phyloP scores from a whole-genome alignment of 2,113 vertebrate species.

The Notothenia rossii region DNA sequence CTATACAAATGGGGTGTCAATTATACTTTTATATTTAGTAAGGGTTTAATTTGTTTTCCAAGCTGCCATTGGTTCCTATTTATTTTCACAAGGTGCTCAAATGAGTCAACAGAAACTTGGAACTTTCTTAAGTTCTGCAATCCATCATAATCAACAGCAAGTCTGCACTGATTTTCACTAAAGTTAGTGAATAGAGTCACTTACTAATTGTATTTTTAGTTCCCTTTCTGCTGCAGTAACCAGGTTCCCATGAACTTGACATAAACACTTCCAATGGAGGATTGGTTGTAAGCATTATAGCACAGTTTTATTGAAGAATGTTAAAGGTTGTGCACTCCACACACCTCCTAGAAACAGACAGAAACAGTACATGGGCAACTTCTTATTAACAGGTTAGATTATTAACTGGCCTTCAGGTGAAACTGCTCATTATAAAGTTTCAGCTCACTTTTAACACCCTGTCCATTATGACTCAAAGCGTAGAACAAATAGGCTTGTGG shows the following conservation, averaged over 20 bases:
- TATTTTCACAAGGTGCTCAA: no score
- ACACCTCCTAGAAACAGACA: slow-evolving; percentile 21
- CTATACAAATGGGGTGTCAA: no score
- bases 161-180: no score
- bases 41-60: no score
- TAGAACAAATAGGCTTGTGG: slow-evolving; percentile 43
- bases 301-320: slow-evolving; percentile 22
- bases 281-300: slow-evolving; percentile 35
- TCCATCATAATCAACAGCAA: no score
- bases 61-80: no score
- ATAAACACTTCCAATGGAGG: slow-evolving; percentile 36
- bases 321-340: slow-evolving; percentile 35
- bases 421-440: slow-evolving; percentile 71
- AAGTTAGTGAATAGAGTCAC: no score
- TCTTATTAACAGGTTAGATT: slow-evolving; percentile 60
- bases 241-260: slow-evolving; percentile 17
- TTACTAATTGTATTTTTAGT: background rate
- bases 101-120: no score
- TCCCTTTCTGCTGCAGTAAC: background rate
- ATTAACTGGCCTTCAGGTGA: slow-evolving; percentile 58
- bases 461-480: slow-evolving; percentile 49
- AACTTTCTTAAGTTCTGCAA: no score
- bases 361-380: slow-evolving; percentile 66
- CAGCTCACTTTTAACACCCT: slow-evolving; percentile 51
- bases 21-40: no score